Percentiles rank a stretch among this genome's conserved stretches.
Conservation (phyloP, 1,140 invertebrate species). For the Drosophila willistoni region DNA sequence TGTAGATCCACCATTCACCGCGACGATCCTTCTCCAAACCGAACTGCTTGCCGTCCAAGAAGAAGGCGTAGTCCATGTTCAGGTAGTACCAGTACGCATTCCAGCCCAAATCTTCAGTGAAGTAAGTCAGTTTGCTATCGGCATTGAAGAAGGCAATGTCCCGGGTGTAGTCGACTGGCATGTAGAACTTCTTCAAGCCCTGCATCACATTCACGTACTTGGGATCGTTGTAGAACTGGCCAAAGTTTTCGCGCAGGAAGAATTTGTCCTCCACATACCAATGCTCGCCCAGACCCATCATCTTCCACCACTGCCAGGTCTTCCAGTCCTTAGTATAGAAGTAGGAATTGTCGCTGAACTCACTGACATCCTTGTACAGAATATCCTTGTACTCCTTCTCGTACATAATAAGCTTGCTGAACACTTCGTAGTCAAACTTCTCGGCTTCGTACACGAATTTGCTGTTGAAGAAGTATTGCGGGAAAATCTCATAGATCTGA, state of each 20-base stretch:
- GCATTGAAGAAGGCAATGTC: constrained; percentile 86
- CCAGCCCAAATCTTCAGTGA: constrained; percentile 89
- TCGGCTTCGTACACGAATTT: constrained; percentile 85
- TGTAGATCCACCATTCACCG: constrained; percentile 87
- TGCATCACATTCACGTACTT: constrained; percentile 52
- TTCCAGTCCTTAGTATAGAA: constrained; percentile 83
- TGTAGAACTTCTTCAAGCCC: constrained; percentile 60
- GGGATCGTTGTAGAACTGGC: constrained; percentile 46
- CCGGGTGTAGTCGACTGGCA: constrained; percentile 85
- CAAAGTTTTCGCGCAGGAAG: constrained; percentile 63
- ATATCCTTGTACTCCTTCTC: constrained; percentile 73
- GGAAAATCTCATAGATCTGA: constrained; percentile 86
- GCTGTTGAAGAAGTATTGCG: constrained; percentile 85
- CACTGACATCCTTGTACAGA: constrained; percentile 62
- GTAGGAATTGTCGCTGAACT: constrained; percentile 54
- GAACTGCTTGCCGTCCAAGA: constrained; percentile 84
- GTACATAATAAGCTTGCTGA: constrained; percentile 68
- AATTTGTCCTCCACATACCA: constrained; percentile 68
- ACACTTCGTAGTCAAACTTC: constrained; percentile 83
- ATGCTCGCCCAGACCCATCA: constrained; percentile 75
- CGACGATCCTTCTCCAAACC: constrained; percentile 84
- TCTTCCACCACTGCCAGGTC: constrained; percentile 82
- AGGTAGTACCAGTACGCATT: constrained; percentile 88
- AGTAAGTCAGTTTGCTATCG: constrained; percentile 87
- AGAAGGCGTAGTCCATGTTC: constrained; percentile 86